Conservation (phyloP, 2,113 vertebrate species). For the Cyprinus carpio region DNA sequence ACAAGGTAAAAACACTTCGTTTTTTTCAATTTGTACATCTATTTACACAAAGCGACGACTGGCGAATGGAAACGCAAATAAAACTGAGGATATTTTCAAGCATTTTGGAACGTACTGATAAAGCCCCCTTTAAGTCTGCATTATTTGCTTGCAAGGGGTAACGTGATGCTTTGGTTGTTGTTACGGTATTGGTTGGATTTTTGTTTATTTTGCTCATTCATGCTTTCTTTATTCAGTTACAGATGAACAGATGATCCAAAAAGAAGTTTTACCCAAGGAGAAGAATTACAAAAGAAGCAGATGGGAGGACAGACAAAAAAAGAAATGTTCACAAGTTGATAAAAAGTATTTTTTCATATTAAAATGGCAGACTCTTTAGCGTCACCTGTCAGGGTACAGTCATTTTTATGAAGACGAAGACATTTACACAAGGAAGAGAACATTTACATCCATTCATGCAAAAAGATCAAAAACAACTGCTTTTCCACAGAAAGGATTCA, state of each 20-base stretch:
- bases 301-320: background rate
- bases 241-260: background rate
- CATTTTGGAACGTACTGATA: slow-evolving; percentile 12
- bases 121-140: background rate
- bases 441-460: slow-evolving; percentile 55
- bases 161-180: slow-evolving; percentile 37
- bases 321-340: background rate
- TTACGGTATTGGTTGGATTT: slow-evolving; percentile 8
- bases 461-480: slow-evolving; percentile 29
- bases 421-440: slow-evolving; percentile 44
- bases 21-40: slow-evolving; percentile 67
- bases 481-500: slow-evolving; percentile 35
- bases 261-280: background rate
- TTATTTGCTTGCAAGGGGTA: background rate
- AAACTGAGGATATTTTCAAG: slow-evolving; percentile 38
- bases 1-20: slow-evolving; percentile 50
- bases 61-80: slow-evolving; percentile 19
- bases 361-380: background rate
- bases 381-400: slow-evolving; percentile 42
- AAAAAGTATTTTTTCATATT: background rate
- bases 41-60: slow-evolving; percentile 75
- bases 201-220: slow-evolving; percentile 43
- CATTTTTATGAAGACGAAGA: slow-evolving; percentile 30
- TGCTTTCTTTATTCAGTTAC: slow-evolving; percentile 25
- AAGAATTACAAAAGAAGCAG: slow-evolving; percentile 9